Evolutionary conservation across 2,888 invertebrate genomes (phyloP).

Genomic region (Lysandra bellargus): DNA sequence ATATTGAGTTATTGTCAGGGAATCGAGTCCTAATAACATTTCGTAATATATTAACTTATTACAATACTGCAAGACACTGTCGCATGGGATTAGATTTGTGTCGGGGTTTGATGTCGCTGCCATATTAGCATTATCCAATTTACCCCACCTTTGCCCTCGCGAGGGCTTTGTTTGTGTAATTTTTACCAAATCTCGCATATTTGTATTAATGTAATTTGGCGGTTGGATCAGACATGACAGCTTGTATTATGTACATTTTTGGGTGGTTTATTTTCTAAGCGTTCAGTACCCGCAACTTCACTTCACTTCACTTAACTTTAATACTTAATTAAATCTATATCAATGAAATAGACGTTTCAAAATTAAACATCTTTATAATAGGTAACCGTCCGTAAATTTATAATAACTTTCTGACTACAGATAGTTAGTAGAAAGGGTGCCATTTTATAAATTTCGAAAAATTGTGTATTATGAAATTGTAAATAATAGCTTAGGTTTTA

Average conservation of each 20-base stretch:
- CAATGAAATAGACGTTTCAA: too few species aligned
- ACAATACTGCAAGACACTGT: conserved; percentile 1
- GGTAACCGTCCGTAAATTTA: too few species aligned
- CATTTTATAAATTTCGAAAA: too few species aligned
- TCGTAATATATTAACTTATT: conserved; percentile 22
- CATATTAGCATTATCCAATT: conserved; percentile 74
- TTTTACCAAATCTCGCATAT: conserved; percentile 4
- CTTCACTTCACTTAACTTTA: too few species aligned
- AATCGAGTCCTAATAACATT: conserved; percentile 5
- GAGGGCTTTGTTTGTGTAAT: conserved; percentile 10
- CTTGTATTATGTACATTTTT: background rate
- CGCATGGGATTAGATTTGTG: conserved; percentile 39
- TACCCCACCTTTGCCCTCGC: conserved; percentile 37
- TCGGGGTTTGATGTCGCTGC: conserved; percentile 44
- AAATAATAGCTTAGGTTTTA: too few species aligned
- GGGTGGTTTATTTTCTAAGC: too few species aligned
- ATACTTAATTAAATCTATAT: too few species aligned
- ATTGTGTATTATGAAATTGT: too few species aligned
- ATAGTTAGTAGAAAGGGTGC: too few species aligned
- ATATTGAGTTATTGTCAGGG: conserved; percentile 5
- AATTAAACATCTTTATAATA: too few species aligned
- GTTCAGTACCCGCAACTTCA: too few species aligned
- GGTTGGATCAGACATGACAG: background rate
- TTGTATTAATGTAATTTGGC: background rate
- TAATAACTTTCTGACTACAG: too few species aligned